Base-by-base conservation (phyloP, 2,888 invertebrate genomes). In the Sminthurinus aureus region DNA sequence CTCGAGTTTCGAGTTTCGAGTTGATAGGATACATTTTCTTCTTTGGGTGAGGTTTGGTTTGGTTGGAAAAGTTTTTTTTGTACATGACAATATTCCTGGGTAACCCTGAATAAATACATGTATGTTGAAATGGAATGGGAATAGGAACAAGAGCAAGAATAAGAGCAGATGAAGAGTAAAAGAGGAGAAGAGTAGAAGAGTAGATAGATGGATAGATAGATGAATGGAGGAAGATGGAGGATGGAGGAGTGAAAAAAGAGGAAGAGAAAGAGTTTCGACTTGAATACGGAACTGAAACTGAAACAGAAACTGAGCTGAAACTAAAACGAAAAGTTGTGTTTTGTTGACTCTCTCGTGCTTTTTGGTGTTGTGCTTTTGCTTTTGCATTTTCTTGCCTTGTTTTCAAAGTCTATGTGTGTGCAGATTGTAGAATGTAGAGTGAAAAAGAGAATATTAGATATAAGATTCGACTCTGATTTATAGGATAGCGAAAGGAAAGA, bases 401-500 rank as follows among this genome's bases (percentile, higher is more conserved):
- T 38, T 38, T 38, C 38, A 38, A 58, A 15, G 58, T 58, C 4
- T 58, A 0, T 58, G 58, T 58, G 58, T 58, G 58, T 58, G 2
- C 9, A 13, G 13, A 18, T 2, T 58, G 13, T 58, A 15, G 13
- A 15, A 11, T 58, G 18, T 58, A 18, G 15, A 12, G 71, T 9
- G 71, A 71, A 24, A 24, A 24, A 11, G 15, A 24, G 71, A 26
- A 71, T 24, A 13, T 22, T 69, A 69, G 26, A 76, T 80, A 80
- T 80, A 71, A 80, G 80, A 80, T 80, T 80, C 80, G 38, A 73
- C 80, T 73, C 51, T 80, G 80, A 80, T 80, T 80, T 80, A 80
- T 80, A 71, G 71, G 71, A 71, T 71, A 58, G 26, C 20, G 66
- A 66, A 38, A 38, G 38, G 6, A 38, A 38, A 38, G 38, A 38